Conservation (phyloP, 53 echinoderm and acorn worm species). For the Echinarachnius parma region DNA sequence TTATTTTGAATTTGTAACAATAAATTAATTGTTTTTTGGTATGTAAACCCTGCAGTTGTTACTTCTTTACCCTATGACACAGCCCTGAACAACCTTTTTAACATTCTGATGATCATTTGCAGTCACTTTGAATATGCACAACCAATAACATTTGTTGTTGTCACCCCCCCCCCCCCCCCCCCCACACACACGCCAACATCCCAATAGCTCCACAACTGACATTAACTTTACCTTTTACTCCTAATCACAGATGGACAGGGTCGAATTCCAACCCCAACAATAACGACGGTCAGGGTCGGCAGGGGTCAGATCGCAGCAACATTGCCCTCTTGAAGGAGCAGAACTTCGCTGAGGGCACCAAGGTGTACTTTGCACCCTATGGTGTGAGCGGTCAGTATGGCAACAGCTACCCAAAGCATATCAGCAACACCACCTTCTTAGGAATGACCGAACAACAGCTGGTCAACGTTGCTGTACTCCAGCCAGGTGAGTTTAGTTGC, state of each 20-base stretch:
- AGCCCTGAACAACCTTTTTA: no score
- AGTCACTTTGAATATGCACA: no score
- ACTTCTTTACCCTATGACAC: no score
- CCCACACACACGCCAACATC: background rate
- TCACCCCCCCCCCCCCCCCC: no score
- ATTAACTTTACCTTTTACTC: background rate
- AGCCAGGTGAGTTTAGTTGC: constrained; percentile 88
- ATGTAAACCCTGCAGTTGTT: no score
- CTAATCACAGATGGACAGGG: constrained; percentile 80
- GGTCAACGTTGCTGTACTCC: constrained; percentile 76
- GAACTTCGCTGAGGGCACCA: constrained; percentile 61
- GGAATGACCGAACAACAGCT: constrained; percentile 59
- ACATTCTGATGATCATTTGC: no score
- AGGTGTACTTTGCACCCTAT: constrained; percentile 64
- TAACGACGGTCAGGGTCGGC: constrained; percentile 94
- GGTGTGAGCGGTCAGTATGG: constrained; percentile 82
- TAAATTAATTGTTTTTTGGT: no score
- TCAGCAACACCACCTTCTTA: constrained; percentile 62
- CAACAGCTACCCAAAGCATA: constrained; percentile 69
- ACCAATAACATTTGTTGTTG: no score
- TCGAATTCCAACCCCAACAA: constrained; percentile 96
- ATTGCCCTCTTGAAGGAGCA: constrained; percentile 67
- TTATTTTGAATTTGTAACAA: no score
- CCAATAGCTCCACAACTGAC: background rate
- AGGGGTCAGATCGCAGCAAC: constrained; percentile 90